Evolutionary conservation across 2,888 invertebrate genomes (phyloP).

Genomic region (Nomada ruficornis): DNA sequence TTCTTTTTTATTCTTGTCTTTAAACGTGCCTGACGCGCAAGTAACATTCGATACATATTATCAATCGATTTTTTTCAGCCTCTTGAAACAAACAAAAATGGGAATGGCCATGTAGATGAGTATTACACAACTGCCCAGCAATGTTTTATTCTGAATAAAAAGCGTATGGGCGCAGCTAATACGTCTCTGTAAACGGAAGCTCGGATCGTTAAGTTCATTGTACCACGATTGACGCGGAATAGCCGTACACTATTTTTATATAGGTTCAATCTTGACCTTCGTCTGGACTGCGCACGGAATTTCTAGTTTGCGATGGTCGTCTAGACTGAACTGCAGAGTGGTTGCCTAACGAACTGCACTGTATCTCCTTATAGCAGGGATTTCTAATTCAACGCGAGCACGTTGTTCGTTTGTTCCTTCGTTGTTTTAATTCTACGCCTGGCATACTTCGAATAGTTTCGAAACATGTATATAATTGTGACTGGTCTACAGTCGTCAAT

Average conservation of each 20-base stretch:
- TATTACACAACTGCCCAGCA: not conserved
- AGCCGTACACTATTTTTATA: conserved; percentile 60
- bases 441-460: not conserved
- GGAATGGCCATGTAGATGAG: too few species aligned
- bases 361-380: conserved; percentile 18
- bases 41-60: too few species aligned
- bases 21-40: not conserved
- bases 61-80: too few species aligned
- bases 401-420: conserved; percentile 16
- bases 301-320: conserved; percentile 30
- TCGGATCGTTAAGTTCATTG: conserved; percentile 62
- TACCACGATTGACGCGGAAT: conserved; percentile 40
- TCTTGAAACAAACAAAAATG: too few species aligned
- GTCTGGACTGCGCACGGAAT: conserved; percentile 37
- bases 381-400: conserved; percentile 37
- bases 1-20: not conserved
- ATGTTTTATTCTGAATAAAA: conserved; percentile 5
- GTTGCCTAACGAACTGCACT: not conserved
- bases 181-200: conserved; percentile 17
- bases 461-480: not conserved
- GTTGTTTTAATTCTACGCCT: not conserved
- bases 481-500: conserved; percentile 6
- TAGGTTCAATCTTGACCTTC: conserved; percentile 62
- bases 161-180: not conserved
- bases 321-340: conserved; percentile 3